Conservation (phyloP, 2,113 vertebrate species). For the Clarias batrachus region DNA sequence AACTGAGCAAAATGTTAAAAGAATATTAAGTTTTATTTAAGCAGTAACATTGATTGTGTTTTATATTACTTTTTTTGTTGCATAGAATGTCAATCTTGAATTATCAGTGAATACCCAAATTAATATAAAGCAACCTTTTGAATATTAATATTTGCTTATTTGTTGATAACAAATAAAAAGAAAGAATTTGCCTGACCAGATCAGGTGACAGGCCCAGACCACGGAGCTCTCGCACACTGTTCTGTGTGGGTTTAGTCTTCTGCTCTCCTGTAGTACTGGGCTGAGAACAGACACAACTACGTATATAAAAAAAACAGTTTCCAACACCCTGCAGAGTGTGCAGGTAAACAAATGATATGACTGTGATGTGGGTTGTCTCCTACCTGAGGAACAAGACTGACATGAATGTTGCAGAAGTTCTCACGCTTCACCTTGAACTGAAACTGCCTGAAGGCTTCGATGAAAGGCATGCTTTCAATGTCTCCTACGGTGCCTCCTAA, state of each 20-base stretch:
- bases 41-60: neutral
- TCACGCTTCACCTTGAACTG: slow-evolving; percentile 94
- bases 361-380: slow-evolving; percentile 28
- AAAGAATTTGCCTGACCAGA: slow-evolving; percentile 75
- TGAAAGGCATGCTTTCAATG: slow-evolving; percentile 97
- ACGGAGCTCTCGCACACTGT: slow-evolving; percentile 90
- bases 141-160: neutral
- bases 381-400: slow-evolving; percentile 96
- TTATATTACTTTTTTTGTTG: neutral
- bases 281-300: slow-evolving; percentile 61
- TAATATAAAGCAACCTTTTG: neutral
- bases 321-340: neutral
- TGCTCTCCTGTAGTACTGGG: slow-evolving; percentile 95
- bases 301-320: too few relatives aligned
- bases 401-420: slow-evolving; percentile 97
- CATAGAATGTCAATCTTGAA: neutral
- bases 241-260: slow-evolving; percentile 97
- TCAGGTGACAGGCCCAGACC: slow-evolving; percentile 93
- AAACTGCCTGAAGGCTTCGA: slow-evolving; percentile 96
- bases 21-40: neutral
- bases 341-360: neutral
- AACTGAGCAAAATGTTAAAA: too few relatives aligned
- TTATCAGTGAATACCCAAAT: neutral
- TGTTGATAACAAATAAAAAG: neutral
- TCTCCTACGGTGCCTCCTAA: slow-evolving; percentile 92